Conservation (phyloP, 2,888 invertebrate genomes). For the Cartodere bifasciata region DNA sequence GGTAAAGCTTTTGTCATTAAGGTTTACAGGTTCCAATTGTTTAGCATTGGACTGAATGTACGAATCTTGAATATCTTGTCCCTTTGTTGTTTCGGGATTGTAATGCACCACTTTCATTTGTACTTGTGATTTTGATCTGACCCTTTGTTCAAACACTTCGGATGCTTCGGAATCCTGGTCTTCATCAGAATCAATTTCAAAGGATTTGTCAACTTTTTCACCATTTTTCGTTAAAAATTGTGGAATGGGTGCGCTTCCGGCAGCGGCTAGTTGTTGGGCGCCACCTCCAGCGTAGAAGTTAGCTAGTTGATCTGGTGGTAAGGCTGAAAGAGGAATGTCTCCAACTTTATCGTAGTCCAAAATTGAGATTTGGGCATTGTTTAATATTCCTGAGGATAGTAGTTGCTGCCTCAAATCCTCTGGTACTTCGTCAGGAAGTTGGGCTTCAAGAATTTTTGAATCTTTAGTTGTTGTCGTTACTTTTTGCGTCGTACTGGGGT, state of each 20-base stretch:
- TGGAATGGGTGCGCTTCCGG: slow-evolving; percentile 54
- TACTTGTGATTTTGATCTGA: slow-evolving; percentile 42
- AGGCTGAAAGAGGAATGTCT: slow-evolving; percentile 67
- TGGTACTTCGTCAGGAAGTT: slow-evolving; percentile 77
- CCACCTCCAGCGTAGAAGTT: slow-evolving; percentile 81
- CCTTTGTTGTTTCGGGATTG: slow-evolving; percentile 61
- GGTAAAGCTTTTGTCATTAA: slow-evolving; percentile 65
- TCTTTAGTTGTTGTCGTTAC: slow-evolving; percentile 36
- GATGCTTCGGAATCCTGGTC: slow-evolving; percentile 46
- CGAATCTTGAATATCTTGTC: slow-evolving; percentile 54
- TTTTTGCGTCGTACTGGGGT: slow-evolving; percentile 36
- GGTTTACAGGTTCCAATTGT: slow-evolving; percentile 58
- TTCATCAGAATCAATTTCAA: slow-evolving; percentile 28
- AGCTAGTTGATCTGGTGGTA: slow-evolving; percentile 75
- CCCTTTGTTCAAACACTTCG: slow-evolving; percentile 34
- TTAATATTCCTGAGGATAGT: slow-evolving; percentile 71
- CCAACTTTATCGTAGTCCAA: slow-evolving; percentile 82
- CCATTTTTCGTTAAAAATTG: slow-evolving; percentile 53
- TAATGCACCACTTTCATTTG: slow-evolving; percentile 80
- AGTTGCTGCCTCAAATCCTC: slow-evolving; percentile 74
- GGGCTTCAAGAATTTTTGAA: slow-evolving; percentile 41
- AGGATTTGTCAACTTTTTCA: slow-evolving; percentile 35
- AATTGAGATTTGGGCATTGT: slow-evolving; percentile 78
- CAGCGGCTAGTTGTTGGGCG: slow-evolving; percentile 50
- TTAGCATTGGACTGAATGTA: slow-evolving; percentile 63